These are phyloP conservation scores for Sakesphorus luctuosus DNA, from an alignment of 2,113 vertebrate species.

Conservation along the genomic window DNA sequence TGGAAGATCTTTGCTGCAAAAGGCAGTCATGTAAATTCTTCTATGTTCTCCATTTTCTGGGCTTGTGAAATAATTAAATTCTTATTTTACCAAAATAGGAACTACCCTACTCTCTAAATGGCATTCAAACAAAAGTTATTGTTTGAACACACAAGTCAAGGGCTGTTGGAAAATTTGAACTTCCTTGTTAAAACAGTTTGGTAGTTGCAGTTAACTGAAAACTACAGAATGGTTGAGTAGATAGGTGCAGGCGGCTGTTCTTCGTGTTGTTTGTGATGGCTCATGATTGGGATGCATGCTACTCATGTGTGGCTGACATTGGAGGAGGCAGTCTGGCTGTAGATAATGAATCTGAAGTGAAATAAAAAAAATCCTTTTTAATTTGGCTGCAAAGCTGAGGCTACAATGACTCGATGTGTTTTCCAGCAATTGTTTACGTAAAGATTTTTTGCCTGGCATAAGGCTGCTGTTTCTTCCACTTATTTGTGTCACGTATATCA, in stretches of 20 bases:
- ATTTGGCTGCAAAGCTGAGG: not conserved
- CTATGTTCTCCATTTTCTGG: not conserved
- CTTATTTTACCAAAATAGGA: not conserved
- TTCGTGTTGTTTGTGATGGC: not conserved
- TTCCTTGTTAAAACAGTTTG: not conserved
- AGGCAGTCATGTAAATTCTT: not conserved
- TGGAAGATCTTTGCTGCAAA: not conserved
- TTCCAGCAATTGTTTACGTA: not conserved
- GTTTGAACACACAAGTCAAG: not conserved
- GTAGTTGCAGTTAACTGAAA: not conserved
- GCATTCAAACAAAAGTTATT: not conserved
- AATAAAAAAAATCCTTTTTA: not conserved
- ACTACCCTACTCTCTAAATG: not conserved
- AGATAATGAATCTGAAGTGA: not conserved
- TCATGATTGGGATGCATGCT: not conserved
- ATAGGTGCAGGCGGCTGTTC: not conserved
- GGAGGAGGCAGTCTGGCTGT: not conserved
- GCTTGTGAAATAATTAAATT: not conserved
- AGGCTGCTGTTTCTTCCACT: not conserved
- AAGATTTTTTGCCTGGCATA: not conserved
- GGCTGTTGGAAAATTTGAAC: not conserved
- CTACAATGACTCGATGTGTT: not conserved
- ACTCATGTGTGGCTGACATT: not conserved
- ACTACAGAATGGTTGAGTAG: not conserved
- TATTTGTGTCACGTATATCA: not conserved